phyloP scores from a whole-genome alignment of 23 tunicate genomes.

The Halocynthia aurantium region DNA sequence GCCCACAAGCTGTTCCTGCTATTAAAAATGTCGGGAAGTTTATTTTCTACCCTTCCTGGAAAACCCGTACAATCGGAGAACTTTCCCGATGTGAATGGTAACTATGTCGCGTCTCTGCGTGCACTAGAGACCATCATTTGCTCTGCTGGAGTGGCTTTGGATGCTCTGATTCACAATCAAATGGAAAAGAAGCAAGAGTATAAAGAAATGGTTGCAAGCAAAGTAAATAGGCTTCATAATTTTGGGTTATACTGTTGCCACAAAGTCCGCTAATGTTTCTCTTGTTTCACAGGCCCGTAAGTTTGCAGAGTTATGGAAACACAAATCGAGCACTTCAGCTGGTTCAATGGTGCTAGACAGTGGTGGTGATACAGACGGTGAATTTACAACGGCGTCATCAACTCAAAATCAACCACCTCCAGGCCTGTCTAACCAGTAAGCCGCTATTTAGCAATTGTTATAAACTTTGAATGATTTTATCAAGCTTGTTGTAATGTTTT shows the following conservation, averaged over 20 bases:
- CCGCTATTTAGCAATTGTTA: background rate
- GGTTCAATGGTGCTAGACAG: background rate
- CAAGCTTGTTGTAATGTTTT: background rate
- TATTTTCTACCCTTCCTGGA: conserved; percentile 57
- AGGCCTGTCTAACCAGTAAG: background rate
- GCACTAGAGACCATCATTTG: conserved; percentile 56
- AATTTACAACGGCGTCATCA: background rate
- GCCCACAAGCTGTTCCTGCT: conserved; percentile 51
- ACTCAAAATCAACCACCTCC: background rate
- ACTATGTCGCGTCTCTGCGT: conserved; percentile 32
- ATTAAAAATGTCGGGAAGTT: conserved; percentile 37
- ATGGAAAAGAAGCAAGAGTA: conserved; percentile 73
- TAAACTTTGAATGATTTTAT: background rate
- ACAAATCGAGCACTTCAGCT: conserved; percentile 29
- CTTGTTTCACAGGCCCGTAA: conserved; percentile 30
- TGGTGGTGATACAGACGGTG: conserved; percentile 2
- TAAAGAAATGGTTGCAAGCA: conserved; percentile 48
- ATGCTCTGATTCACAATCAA: conserved; percentile 63
- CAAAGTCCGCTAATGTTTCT: too few relatives aligned
- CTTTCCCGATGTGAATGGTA: conserved; percentile 14
- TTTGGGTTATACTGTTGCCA: too few relatives aligned
- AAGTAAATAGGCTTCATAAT: background rate
- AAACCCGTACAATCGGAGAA: background rate
- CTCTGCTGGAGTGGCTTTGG: conserved; percentile 63
- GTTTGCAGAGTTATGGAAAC: conserved; percentile 73